These are phyloP conservation scores for Drosophila ogumai DNA, from an alignment of 1,140 invertebrate species.

Conservation along the genomic window DNA sequence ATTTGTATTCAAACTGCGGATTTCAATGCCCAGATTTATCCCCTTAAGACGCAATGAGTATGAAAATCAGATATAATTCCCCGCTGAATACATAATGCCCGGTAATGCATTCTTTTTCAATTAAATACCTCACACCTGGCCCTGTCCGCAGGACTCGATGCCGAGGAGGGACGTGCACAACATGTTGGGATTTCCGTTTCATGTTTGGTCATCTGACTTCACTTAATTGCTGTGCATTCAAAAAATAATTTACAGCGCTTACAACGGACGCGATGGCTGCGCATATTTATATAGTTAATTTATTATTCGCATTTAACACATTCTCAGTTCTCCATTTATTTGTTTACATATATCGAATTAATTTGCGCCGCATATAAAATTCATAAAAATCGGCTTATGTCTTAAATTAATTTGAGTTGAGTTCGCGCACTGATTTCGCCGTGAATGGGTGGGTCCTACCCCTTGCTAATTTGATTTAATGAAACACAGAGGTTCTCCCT, in stretches of 20 bases:
- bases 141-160: slow-evolving; percentile 10
- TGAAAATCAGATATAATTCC: slow-evolving; percentile 11
- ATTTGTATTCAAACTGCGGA: not conserved
- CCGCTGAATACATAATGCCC: slow-evolving; percentile 23
- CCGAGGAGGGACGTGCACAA: slow-evolving; percentile 34
- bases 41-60: slow-evolving; percentile 12
- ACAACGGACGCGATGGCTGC: slow-evolving; percentile 18
- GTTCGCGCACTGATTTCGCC: slow-evolving; percentile 29
- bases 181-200: slow-evolving; percentile 55
- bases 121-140: slow-evolving; percentile 27
- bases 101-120: slow-evolving; percentile 26
- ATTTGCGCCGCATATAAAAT: slow-evolving; percentile 53
- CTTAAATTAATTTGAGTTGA: slow-evolving; percentile 52
- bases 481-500: not conserved
- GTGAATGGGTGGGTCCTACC: not conserved
- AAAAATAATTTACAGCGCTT: slow-evolving; percentile 53
- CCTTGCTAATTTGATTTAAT: slow-evolving; percentile 37
- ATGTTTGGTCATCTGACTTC: slow-evolving; percentile 54
- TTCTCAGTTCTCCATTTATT: slow-evolving; percentile 31
- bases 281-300: slow-evolving; percentile 60
- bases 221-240: slow-evolving; percentile 51
- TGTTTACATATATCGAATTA: slow-evolving; percentile 42
- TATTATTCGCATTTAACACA: slow-evolving; percentile 62
- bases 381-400: slow-evolving; percentile 65
- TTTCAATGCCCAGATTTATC: not conserved